Conservation (phyloP, 1,140 invertebrate species). For the Hestina assimilis region DNA sequence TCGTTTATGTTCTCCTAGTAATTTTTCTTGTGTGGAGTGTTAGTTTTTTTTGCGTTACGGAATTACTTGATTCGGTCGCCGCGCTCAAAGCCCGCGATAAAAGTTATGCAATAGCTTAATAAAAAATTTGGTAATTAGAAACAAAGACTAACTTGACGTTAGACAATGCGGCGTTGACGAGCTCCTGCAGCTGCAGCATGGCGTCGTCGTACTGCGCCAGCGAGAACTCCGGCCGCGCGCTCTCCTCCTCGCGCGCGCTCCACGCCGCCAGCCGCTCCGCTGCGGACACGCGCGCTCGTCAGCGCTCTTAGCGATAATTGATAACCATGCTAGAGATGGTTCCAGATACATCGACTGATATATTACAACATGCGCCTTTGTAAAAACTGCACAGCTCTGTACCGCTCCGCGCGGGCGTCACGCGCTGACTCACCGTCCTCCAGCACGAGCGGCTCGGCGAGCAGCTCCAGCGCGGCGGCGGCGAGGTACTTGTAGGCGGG, state of each 20-base stretch:
- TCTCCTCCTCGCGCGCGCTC: slow-evolving; percentile 23
- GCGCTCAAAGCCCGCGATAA: too few species aligned
- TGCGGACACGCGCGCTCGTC: too few species aligned
- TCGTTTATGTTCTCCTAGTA: too few species aligned
- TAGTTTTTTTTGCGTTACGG: background rate
- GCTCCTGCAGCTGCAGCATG: slow-evolving; percentile 26
- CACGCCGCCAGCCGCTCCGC: slow-evolving; percentile 29
- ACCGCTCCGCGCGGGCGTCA: background rate
- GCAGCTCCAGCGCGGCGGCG: slow-evolving; percentile 22
- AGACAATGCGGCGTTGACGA: slow-evolving; percentile 30
- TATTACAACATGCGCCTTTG: too few species aligned
- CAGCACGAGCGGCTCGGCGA: slow-evolving; percentile 33
- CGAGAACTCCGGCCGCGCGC: slow-evolving; percentile 23
- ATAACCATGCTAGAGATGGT: too few species aligned
- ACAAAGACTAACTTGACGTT: slow-evolving; percentile 26
- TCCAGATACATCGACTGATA: too few species aligned
- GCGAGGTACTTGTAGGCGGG: slow-evolving; percentile 40
- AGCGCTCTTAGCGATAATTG: too few species aligned
- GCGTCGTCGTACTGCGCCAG: slow-evolving; percentile 20
- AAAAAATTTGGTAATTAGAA: background rate
- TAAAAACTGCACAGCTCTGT: too few species aligned
- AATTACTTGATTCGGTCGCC: too few species aligned
- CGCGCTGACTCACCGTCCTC: slow-evolving; percentile 41
- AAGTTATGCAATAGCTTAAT: too few species aligned
- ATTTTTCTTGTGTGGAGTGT: too few species aligned